These are phyloP conservation scores for Calliphora vicina DNA, from an alignment of 1,140 invertebrate species.

Conservation along the genomic window DNA sequence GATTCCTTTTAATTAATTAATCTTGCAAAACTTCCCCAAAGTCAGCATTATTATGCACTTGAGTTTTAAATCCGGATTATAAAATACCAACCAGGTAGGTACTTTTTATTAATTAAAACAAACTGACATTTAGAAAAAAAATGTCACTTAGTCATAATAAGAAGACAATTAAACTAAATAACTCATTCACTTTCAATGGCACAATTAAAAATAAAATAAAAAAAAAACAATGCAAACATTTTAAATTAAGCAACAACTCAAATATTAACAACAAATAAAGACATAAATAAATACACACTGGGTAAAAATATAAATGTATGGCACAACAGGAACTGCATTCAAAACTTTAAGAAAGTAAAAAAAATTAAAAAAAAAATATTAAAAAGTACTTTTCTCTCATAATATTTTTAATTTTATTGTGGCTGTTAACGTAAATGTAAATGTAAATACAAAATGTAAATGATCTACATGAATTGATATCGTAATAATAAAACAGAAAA, in stretches of 20 bases:
- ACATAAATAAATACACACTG: background rate
- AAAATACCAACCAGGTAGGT: too few species aligned
- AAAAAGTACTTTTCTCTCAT: background rate
- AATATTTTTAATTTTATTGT: background rate
- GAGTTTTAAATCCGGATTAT: too few species aligned
- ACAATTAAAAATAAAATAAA: background rate
- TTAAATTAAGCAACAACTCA: too few species aligned
- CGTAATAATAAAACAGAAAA: background rate
- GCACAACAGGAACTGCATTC: background rate
- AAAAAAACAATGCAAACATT: background rate
- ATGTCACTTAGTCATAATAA: too few species aligned
- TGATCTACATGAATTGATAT: background rate
- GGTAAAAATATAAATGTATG: background rate
- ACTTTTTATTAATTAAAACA: too few species aligned
- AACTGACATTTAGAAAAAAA: too few species aligned
- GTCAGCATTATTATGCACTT: too few species aligned
- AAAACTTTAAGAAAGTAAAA: background rate
- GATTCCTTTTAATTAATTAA: too few species aligned
- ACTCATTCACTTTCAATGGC: background rate
- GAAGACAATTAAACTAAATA: too few species aligned
- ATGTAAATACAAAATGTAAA: background rate
- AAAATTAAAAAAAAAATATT: background rate
- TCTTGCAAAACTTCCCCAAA: too few species aligned
- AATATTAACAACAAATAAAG: background rate
- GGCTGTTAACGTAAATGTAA: background rate